These are phyloP conservation scores for Fregetta grallaria DNA, from an alignment of 2,113 vertebrate species.

Conservation along the genomic window DNA sequence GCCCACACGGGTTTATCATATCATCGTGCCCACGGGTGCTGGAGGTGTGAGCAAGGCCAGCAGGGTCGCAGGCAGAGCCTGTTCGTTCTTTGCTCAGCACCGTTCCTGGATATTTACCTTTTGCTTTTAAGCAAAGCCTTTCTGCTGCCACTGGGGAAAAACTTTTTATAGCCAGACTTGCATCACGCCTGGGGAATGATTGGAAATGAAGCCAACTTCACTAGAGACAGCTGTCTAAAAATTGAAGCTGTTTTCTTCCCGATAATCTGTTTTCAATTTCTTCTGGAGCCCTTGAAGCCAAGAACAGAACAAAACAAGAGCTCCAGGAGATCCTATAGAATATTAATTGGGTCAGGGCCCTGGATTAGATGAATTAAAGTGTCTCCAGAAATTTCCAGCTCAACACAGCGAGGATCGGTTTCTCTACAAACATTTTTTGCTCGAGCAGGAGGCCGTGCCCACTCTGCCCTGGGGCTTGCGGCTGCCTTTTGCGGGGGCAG, in stretches of 20 bases:
- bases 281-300: slow-evolving; percentile 14
- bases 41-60: background rate
- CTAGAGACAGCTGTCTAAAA: slow-evolving; percentile 39
- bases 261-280: slow-evolving; percentile 70
- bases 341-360: background rate
- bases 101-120: background rate
- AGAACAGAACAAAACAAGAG: slow-evolving; percentile 38
- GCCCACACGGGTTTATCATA: rapidly evolving
- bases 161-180: slow-evolving; percentile 19
- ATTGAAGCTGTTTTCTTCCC: slow-evolving; percentile 47
- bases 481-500: background rate
- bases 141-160: background rate
- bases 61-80: background rate
- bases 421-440: background rate
- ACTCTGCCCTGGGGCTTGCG: background rate
- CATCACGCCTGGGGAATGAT: slow-evolving; percentile 50
- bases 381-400: background rate
- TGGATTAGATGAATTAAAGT: background rate
- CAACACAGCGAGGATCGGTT: rapidly evolving
- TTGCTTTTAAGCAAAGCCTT: background rate
- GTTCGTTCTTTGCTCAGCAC: background rate
- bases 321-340: slow-evolving; percentile 12
- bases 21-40: rapidly evolving
- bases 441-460: background rate
- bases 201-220: slow-evolving; percentile 3